Evolutionary conservation across 2,888 invertebrate species (phyloP).

Genomic region (Argyra leucocephala): DNA sequence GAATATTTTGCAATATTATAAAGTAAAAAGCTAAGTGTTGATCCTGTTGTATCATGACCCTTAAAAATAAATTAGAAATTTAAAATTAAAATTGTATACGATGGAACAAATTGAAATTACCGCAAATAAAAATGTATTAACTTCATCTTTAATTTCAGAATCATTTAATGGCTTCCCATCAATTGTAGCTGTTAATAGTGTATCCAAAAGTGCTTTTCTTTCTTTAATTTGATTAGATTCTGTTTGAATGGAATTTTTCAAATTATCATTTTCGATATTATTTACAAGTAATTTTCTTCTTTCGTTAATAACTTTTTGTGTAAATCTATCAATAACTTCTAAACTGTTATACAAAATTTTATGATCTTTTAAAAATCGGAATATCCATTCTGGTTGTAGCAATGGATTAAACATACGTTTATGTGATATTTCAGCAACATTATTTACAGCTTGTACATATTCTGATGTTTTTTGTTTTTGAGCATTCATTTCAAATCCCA

Average conservation of each 20-base stretch:
- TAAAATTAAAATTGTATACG: background rate
- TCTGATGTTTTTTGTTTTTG: constrained; percentile 53
- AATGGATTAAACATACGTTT: constrained; percentile 11
- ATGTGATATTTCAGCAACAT: constrained; percentile 43
- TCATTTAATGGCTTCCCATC: constrained; percentile 47
- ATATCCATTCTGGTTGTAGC: constrained; percentile 4
- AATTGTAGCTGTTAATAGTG: constrained; percentile 48
- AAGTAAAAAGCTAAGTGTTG: constrained; percentile 39
- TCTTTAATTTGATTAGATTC: constrained; percentile 34
- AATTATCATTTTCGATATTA: background rate
- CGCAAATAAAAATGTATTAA: constrained; percentile 60
- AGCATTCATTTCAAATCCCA: constrained; percentile 62
- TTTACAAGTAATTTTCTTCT: constrained; percentile 9
- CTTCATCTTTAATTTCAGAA: constrained; percentile 52
- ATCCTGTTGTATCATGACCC: constrained; percentile 43
- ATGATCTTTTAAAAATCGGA: background rate
- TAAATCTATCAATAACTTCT: constrained; percentile 14
- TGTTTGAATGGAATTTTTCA: background rate
- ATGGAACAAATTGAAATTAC: background rate
- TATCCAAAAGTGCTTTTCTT: constrained; percentile 53
- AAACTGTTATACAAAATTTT: constrained; percentile 7
- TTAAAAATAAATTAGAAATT: constrained; percentile 1
- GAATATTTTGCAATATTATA: constrained; percentile 39
- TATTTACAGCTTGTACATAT: constrained; percentile 57
- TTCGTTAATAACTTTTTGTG: constrained; percentile 18